phyloP scores from a whole-genome alignment of 1,140 invertebrate species.

The Drosophila willistoni region DNA sequence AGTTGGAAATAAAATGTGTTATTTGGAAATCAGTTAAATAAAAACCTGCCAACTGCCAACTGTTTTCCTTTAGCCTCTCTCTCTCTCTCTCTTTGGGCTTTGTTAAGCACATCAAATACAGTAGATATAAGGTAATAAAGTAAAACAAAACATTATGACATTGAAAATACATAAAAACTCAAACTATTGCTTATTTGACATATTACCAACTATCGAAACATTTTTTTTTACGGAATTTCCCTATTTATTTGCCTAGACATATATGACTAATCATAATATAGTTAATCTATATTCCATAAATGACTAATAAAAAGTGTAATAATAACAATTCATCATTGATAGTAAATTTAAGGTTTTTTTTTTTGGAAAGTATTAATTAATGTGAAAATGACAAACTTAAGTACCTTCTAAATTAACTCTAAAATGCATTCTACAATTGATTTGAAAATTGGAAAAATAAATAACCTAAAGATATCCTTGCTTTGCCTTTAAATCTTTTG shows the following conservation, averaged over 20 bases:
- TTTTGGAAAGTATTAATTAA: no score
- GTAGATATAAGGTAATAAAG: conserved; percentile 1
- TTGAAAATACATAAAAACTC: no score
- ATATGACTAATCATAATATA: neutral
- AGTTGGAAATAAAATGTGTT: conserved; percentile 32
- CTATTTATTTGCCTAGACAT: neutral
- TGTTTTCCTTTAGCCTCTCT: conserved; percentile 28
- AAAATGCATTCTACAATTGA: no score
- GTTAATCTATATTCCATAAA: neutral
- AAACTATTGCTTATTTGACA: neutral
- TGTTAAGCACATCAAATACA: neutral
- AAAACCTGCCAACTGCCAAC: conserved; percentile 35
- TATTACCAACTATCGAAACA: neutral
- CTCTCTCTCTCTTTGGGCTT: neutral
- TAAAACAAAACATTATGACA: neutral
- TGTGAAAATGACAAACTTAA: no score
- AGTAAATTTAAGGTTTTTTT: neutral
- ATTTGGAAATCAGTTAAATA: conserved; percentile 27
- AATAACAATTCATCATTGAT: neutral
- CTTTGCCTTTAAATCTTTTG: no score
- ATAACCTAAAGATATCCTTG: no score
- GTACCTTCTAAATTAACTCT: no score
- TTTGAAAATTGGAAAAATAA: no score
- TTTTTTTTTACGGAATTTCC: neutral
- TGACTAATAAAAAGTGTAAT: neutral